Conservation (phyloP, 2,888 invertebrate species). For the Sminthurinus aureus region DNA sequence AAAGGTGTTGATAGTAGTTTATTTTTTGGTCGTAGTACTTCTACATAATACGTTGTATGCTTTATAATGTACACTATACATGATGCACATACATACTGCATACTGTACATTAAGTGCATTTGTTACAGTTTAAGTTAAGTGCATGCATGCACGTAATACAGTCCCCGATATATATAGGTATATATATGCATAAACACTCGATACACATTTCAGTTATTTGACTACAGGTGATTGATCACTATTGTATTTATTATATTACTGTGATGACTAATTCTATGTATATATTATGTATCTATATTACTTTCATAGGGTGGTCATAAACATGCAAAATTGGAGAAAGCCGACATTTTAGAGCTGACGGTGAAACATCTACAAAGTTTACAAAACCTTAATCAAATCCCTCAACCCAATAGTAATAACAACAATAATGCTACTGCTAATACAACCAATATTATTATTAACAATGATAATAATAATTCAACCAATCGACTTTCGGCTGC, state of each 20-base stretch:
- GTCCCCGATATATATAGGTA: too few relatives aligned
- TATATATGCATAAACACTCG: too few relatives aligned
- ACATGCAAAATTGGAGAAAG: constrained; percentile 44
- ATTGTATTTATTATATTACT: not conserved
- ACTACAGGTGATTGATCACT: too few relatives aligned
- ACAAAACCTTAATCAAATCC: constrained; percentile 16
- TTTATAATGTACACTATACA: too few relatives aligned
- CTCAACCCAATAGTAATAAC: constrained; percentile 2
- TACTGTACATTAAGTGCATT: too few relatives aligned
- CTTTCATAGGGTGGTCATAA: constrained; percentile 38
- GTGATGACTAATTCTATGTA: not conserved
- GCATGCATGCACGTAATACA: too few relatives aligned
- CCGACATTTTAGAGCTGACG: constrained; percentile 43
- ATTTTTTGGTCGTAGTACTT: too few relatives aligned
- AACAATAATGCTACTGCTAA: not conserved
- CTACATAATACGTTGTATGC: too few relatives aligned
- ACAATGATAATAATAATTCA: not conserved
- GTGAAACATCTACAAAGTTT: constrained; percentile 39
- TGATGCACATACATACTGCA: too few relatives aligned
- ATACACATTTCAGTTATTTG: too few relatives aligned
- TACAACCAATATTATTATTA: not conserved
- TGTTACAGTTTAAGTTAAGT: too few relatives aligned
- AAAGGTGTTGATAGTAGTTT: too few relatives aligned
- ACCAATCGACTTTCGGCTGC: not conserved
- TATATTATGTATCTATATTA: constrained; percentile 3